Evolutionary conservation across 1,140 invertebrate species (phyloP), one percentile per base, ranked within the genome.

Genomic region (Drosophila arawakana): DNA sequence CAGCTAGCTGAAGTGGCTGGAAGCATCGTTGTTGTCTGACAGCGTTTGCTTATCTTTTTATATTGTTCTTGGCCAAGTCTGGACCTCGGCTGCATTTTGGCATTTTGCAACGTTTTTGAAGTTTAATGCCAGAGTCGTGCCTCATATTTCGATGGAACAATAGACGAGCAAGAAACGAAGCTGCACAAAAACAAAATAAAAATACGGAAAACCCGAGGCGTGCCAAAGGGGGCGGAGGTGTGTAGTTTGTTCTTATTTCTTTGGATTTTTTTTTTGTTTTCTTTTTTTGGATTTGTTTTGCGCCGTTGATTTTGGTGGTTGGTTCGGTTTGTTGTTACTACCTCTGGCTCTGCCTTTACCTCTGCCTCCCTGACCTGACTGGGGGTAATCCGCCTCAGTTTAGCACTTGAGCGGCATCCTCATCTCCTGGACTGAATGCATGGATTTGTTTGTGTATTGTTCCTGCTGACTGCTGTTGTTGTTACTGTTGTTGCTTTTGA

Each of bases 121-220:
- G 82, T 86, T 86, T 86, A 86, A 88, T 88, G 83, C 83, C 84
- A 89, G 83, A 88, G 84, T 88, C 84, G 84, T 88, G 84, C 84
- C 84, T 88, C 84, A 88, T 88, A 89, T 89, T 88, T 88, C 84
- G 84, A 89, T 88, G 84, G 84, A 89, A 88, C 84, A 85, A 85
- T 85, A 85, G 82, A 88, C 83, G 82, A 50, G 50, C 50, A 34
- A 37, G 25, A 67, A 74, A 54, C 43, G 44, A 44, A 49, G 41
- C 76, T 37, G 58, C 61, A 58, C 35, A 41, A 43, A 41, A 55
- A 43, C 10, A 41, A 43, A 43, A 43, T 3, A 43, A 43, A 43
- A 30, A 30, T 2, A n/a, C 18, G 30, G 13, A 65, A 65, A 75
- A 66, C 69, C 67, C 47, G 61, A 84, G 84, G 84, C 80, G 84